Evolutionary conservation across 2,888 invertebrate species (phyloP), one percentile per base, ranked within the genome.

Genomic region (Smittia aterrima): DNA sequence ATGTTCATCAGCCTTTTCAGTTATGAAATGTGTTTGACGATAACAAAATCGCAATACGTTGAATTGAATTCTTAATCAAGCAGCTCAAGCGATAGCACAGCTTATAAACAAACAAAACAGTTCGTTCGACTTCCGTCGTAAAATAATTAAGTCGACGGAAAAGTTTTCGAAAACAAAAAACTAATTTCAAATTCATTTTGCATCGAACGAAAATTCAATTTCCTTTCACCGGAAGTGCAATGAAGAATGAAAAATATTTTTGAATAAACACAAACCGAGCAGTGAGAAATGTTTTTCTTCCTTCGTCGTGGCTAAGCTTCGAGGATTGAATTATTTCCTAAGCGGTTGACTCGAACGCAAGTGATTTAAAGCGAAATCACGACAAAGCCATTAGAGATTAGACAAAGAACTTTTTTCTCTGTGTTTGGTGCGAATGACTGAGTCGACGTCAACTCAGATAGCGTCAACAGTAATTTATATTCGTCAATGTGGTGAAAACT

Each of bases 161-260:
- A 47, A n/a, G 2, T 13, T 13, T 47, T 6, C 47, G n/a, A 6
- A n/a, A 11, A 7, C 38, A 38, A 38, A 47, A 58, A 58, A 58
- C 58, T 58, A 20, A 58, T 64, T 64, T 64, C 4, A n/a, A 64
- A 64, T 64, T 64, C 64, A 64, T 58, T 58, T 62, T 72, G 62
- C 70, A 70, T 68, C 47, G 25, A 70, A 20, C 58, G 18, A 62
- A 71, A 70, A 72, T 72, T 72, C 62, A 72, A 72, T 72, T 72
- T 72, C 72, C 72, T 72, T 18, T 13, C 20, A 47, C 27, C 18
- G 72, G 72, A 72, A 72, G 32, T 72, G 72, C 72, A 72, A 72
- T 70, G 70, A 70, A 18, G 54, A 54, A 25, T 53, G 70, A 72
- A 71, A 72, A 54, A 72, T 70, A 22, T 27, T 25, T 58, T 27